phyloP scores from a whole-genome alignment of 2,888 invertebrate species.

The Theodoxus fluviatilis region DNA sequence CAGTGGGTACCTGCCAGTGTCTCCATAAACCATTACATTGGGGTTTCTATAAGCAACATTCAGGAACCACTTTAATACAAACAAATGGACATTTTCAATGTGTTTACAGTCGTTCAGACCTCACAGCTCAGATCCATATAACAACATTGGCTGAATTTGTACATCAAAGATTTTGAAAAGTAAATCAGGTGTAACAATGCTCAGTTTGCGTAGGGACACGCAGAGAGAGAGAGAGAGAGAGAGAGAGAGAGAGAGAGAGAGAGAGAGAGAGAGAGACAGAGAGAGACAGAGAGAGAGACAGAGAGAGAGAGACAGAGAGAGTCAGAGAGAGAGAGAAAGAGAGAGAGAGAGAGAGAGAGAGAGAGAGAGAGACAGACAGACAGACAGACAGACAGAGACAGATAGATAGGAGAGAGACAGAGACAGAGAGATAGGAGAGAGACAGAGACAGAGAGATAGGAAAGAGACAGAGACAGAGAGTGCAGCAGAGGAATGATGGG shows the following conservation, averaged over 20 bases:
- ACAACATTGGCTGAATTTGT: no score
- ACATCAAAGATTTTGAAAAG: no score
- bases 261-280: neutral
- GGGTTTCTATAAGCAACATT: no score
- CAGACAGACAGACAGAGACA: neutral
- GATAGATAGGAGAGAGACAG: neutral
- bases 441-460: neutral
- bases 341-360: neutral
- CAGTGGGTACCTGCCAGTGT: no score
- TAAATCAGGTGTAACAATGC: no score
- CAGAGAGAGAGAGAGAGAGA: neutral
- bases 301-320: neutral
- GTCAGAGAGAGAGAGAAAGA: conserved; percentile 10
- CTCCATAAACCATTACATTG: no score
- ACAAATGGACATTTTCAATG: no score
- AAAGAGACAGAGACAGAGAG: neutral
- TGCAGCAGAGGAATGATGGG: no score
- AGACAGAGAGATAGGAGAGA: neutral
- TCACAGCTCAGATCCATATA: no score
- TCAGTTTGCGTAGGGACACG: no score
- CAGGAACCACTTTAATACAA: no score
- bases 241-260: neutral
- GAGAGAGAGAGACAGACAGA: neutral
- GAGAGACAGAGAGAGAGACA: neutral
- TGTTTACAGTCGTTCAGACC: no score